Evolutionary conservation across 2,797 vertebrate genomes (phyloP).

Genomic region (Triplophysa yarkandensis): DNA sequence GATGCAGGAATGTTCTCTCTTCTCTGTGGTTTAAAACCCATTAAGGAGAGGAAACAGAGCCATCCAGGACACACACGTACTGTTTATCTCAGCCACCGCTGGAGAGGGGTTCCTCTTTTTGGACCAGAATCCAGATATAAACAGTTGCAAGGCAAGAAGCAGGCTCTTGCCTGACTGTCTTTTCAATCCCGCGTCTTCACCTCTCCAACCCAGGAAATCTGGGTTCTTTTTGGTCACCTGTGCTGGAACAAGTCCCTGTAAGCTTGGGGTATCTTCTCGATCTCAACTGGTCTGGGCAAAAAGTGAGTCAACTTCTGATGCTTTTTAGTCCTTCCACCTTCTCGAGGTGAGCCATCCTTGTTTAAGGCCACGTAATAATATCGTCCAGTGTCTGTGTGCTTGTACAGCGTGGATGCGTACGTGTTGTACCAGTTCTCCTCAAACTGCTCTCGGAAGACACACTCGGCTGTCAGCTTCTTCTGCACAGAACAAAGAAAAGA

Average conservation of each 20-base stretch:
- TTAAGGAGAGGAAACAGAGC: constrained; percentile 58
- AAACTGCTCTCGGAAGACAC: constrained; percentile 98
- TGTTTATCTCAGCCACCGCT: constrained; percentile 71
- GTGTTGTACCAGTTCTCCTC: constrained; percentile 99
- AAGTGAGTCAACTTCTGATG: constrained; percentile 99
- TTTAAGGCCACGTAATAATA: constrained; percentile 97
- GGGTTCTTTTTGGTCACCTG: constrained; percentile 83
- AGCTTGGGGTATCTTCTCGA: constrained; percentile 90
- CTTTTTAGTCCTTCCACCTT: constrained; percentile 96
- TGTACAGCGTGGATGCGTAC: constrained; percentile 94
- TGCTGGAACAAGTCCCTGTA: constrained; percentile 95
- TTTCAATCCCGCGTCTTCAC: constrained; percentile 51
- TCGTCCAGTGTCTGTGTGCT: constrained; percentile 89
- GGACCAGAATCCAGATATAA: constrained; percentile 63
- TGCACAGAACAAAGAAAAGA: constrained; percentile 66
- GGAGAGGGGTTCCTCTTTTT: constrained; percentile 58
- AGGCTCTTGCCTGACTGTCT: constrained; percentile 56
- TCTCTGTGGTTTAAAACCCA: constrained; percentile 59
- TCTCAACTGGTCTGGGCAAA: constrained; percentile 91
- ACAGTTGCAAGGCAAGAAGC: constrained; percentile 55
- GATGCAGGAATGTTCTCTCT: constrained; percentile 54
- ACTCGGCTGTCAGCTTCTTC: constrained; percentile 96
- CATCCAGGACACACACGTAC: constrained; percentile 66
- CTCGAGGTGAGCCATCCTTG: constrained; percentile 96
- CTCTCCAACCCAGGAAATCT: constrained; percentile 50